These are phyloP conservation scores for Melanotaenia maccullochi DNA, from an alignment of 2,797 vertebrate species.

Conservation along the genomic window DNA sequence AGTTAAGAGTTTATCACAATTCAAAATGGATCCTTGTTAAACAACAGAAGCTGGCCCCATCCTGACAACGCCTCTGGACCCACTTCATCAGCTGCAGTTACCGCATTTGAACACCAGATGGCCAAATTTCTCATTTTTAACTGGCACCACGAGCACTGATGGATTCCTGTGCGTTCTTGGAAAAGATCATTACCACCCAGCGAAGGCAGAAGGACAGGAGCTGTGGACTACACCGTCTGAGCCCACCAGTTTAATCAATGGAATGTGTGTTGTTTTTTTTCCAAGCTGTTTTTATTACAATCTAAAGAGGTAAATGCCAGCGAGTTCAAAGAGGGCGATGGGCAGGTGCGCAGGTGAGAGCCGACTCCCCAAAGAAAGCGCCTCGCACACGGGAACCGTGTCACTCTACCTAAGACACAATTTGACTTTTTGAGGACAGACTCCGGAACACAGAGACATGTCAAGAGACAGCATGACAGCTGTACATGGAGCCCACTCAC, in stretches of 20 bases:
- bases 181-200: conserved; percentile 39
- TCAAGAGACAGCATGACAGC: conserved; percentile 75
- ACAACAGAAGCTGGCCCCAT: too few species aligned
- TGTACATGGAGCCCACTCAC: conserved; percentile 65
- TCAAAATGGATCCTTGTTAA: too few species aligned
- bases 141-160: fast-evolving
- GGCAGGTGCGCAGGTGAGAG: conserved; percentile 64
- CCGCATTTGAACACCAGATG: conserved; percentile 31
- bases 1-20: too few species aligned
- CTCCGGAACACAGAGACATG: conserved; percentile 52
- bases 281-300: not conserved
- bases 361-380: conserved; percentile 17
- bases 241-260: not conserved
- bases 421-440: conserved; percentile 41
- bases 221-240: conserved; percentile 12
- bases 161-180: conserved; percentile 28
- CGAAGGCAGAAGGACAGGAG: conserved; percentile 21
- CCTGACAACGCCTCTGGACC: too few species aligned
- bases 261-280: conserved; percentile 6
- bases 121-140: conserved; percentile 16
- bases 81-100: not conserved
- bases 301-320: conserved; percentile 36
- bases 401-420: conserved; percentile 22
- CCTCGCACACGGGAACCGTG: conserved; percentile 56
- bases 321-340: conserved; percentile 53